Percentiles rank a stretch among this genome's conserved stretches.
Conservation (phyloP, 2,797 vertebrate species). For the Epinephelus malabaricus region DNA sequence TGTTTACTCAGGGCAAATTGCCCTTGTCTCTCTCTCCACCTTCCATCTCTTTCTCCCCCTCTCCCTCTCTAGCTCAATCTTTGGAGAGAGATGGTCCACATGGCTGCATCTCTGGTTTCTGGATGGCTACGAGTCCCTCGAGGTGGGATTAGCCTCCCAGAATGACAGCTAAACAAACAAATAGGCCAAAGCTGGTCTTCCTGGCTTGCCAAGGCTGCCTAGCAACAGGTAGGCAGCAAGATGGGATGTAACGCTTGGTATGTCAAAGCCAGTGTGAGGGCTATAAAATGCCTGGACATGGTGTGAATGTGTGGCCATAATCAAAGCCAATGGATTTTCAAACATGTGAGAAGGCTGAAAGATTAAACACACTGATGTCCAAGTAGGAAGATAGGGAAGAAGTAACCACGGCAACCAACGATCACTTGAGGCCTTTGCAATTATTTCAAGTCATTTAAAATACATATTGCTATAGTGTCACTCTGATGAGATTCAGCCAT, state of each 20-base stretch:
- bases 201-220: constrained; percentile 80
- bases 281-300: constrained; percentile 62
- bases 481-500: not conserved
- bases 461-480: not conserved
- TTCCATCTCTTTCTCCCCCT: constrained; percentile 49
- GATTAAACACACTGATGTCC: constrained; percentile 21
- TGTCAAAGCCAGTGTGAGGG: constrained; percentile 49
- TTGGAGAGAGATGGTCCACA: constrained; percentile 65
- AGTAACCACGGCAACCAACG: constrained; percentile 20
- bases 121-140: constrained; percentile 69
- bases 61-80: constrained; percentile 42
- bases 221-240: constrained; percentile 82
- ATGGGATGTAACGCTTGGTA: constrained; percentile 55
- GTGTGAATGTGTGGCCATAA: constrained; percentile 31
- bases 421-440: not conserved
- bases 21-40: constrained; percentile 78
- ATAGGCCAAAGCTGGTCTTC: constrained; percentile 64
- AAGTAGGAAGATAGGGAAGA: not conserved
- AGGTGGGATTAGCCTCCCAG: constrained; percentile 78
- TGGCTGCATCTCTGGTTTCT: constrained; percentile 74
- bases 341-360: constrained; percentile 39
- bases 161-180: constrained; percentile 85
- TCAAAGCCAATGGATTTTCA: constrained; percentile 43
- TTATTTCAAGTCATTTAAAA: constrained; percentile 2
- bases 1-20: constrained; percentile 86